Base-by-base conservation (phyloP, 2,797 vertebrate species). In the Alcedo quadribrachys region DNA sequence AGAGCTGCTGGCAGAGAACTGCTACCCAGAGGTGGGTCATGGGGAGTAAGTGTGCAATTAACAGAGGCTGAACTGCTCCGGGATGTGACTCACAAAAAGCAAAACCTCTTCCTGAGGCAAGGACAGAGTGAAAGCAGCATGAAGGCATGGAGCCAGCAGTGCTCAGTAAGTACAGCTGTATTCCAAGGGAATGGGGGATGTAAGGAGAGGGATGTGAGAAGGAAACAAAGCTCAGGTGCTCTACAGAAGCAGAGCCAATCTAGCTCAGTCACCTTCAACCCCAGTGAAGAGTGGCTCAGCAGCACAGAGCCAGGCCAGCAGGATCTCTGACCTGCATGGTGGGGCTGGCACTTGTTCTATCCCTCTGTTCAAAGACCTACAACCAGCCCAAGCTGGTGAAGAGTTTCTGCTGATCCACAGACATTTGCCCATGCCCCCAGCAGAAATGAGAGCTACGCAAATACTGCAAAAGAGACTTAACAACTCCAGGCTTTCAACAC, bases 381-480 rank as follows among this genome's bases (percentile, higher is more conserved):
- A 82, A 58, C 20, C 20, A 50, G 28, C 8, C 46, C 60, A 71
- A 85, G 12, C 35, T 45, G 15, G 37, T 66, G n/a, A 88, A 71
- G 79, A 80, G 70, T 46, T 90, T 88, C 81, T 86, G 37, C 40
- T 78, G 87, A 78, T 77, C 90, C 78, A 67, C 10, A n/a, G 63
- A 69, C 4, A 28, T n/a, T 32, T 90, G 33, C 33, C 76, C 70
- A 88, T 81, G 84, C n/a, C 42, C 48, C 7, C 14, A 24, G n/a
- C 42, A 21, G 20, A 87, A 85, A 86, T 12, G 15, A 86, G 35
- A 83, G 12, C 10, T 70, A 70, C 35, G 70, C 60, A 84, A 79
- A 71, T 28, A 65, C 3, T 68, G 55, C 33, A 81, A 70, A 70
- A 14, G 30, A 81, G n/a, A 13, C 17, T 62, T 68, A 45, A 6